A percentile compares a stretch with the other conserved stretches of the same genome.
phyloP scores from a whole-genome alignment of 2,888 invertebrate species.

The Amphiduros pacificus region DNA sequence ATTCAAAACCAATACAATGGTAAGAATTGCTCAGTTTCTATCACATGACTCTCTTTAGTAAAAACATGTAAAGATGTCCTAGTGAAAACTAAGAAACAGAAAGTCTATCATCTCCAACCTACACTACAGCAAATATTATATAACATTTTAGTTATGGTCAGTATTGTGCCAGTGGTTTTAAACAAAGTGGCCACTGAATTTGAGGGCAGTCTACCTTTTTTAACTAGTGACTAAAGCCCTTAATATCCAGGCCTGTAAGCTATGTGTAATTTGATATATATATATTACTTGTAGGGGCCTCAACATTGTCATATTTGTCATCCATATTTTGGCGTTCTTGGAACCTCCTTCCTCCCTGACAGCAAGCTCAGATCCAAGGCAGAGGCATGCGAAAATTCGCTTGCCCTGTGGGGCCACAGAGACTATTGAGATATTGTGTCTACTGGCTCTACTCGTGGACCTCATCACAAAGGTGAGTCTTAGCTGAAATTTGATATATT shows the following conservation, averaged over 20 bases:
- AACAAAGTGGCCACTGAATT: no score
- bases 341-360: constrained; percentile 55
- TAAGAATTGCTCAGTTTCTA: constrained; percentile 31
- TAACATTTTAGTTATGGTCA: no score
- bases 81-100: no score
- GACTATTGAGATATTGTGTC: constrained; percentile 45
- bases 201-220: neutral
- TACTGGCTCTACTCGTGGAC: constrained; percentile 44
- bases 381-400: constrained; percentile 27
- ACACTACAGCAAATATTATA: no score
- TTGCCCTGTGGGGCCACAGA: constrained; percentile 50
- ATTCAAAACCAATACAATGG: constrained; percentile 40
- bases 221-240: neutral
- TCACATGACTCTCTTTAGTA: neutral
- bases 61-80: no score
- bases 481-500: no score
- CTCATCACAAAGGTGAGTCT: constrained; percentile 43
- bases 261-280: neutral
- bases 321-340: constrained; percentile 52
- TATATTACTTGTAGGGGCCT: constrained; percentile 37
- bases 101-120: no score
- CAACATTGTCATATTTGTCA: constrained; percentile 40
- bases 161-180: no score
- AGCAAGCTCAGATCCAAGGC: constrained; percentile 46
- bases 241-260: neutral